Conservation (phyloP, 2,797 vertebrate species). For the Hydrolagus colliei region DNA sequence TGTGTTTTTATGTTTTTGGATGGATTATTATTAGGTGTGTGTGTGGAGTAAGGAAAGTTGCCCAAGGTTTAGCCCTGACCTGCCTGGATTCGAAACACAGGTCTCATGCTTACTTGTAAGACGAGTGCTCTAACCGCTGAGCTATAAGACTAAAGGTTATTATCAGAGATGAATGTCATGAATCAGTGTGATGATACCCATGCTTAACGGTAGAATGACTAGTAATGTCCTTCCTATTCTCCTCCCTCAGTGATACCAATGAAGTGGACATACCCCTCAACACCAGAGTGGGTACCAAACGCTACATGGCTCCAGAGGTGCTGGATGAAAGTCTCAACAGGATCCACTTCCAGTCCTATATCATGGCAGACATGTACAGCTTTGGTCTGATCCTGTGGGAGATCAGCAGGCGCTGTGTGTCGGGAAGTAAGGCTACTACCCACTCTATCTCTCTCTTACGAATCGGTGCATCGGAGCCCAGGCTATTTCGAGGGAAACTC, state of each 20-base stretch:
- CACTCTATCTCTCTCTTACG: neutral
- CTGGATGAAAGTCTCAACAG: conserved; percentile 87
- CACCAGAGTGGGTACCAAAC: conserved; percentile 90
- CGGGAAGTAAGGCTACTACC: conserved; percentile 66
- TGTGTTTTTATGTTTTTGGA: too few relatives aligned
- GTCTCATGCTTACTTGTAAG: too few relatives aligned
- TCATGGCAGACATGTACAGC: conserved; percentile 98
- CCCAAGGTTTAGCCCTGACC: too few relatives aligned
- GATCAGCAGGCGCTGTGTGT: conserved; percentile 80
- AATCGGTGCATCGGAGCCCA: neutral
- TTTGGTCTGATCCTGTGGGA: conserved; percentile 96
- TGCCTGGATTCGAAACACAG: too few relatives aligned
- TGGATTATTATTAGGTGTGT: too few relatives aligned
- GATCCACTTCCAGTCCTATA: conserved; percentile 89
- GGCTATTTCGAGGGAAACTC: neutral
- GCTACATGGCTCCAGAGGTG: conserved; percentile 95
- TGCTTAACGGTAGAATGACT: too few relatives aligned
- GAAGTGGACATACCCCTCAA: conserved; percentile 91
- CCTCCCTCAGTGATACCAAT: conserved; percentile 75
- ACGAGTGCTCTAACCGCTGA: too few relatives aligned
- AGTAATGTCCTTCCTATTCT: neutral
- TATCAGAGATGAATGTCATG: neutral
- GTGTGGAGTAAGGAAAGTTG: too few relatives aligned
- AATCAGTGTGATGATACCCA: neutral
- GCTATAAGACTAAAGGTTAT: neutral